Base-by-base conservation (phyloP, 2,113 vertebrate genomes). In the Salminus brasiliensis region DNA sequence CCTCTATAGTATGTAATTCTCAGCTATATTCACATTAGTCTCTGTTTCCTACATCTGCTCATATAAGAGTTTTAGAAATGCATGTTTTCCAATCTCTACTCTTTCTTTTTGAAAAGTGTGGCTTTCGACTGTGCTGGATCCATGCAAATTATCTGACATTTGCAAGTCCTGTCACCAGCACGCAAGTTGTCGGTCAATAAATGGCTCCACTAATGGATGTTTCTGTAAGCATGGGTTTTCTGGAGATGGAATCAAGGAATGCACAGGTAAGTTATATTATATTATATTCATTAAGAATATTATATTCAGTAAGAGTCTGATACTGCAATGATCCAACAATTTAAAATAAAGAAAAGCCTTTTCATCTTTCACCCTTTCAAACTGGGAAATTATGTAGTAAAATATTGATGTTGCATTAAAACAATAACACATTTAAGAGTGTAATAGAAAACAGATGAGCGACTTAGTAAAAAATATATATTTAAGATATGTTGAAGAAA, bases 91-190 rank as follows among this genome's bases (percentile, higher is more conserved):
- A 21, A 7, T 62, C 59, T 8, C 1, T 52, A 21, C 2, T 55
- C n/a, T 55, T 25, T 55, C 52, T 84, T 78, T 78, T 65, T 80
- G 25, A 66, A 4, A 87, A 94, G 93, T 86, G 86, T 94, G 93
- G 90, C 85, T 94, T 85, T 92, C 82, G 78, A 91, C 84, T 92
- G 67, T 93, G 80, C 89, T 84, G 88, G 87, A 89, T 80, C 88
- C 88, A 82, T 88, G 90, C 86, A 77, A 83, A 85, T 85, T 85
- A 71, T 83, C 70, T 88, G 83, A 89, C 84, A 89, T 85, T 83
- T 94, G 93, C 83, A 4, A 39, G 27, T 68, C 74, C 23, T 94
- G 93, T 86, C 90, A 91, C 84, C 2, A 21, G 27, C 32, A 88
- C 13, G 92, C 93, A 30, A 81, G 27, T 7, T 93, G 93, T 83